Conservation (phyloP, 2,113 vertebrate species). For the Eptesicus fuscus region DNA sequence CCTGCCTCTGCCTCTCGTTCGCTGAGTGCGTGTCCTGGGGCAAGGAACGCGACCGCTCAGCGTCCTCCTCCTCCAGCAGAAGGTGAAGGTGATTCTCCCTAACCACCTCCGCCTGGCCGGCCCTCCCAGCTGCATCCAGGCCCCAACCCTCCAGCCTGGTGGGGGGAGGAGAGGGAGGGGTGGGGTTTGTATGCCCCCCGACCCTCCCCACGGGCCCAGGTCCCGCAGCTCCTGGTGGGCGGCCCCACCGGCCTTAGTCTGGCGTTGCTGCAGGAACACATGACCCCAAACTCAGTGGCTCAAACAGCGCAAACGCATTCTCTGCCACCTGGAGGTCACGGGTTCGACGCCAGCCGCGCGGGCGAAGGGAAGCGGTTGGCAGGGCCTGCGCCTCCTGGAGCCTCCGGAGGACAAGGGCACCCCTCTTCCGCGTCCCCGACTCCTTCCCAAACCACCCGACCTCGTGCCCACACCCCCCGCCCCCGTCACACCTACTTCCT, state of each 20-base stretch:
- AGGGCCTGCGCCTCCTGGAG: neutral
- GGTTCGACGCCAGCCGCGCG: accelerated
- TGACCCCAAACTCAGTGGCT: neutral
- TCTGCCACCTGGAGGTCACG: neutral
- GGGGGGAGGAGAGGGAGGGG: neutral
- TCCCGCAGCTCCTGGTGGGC: too few species aligned
- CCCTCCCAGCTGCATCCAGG: accelerated
- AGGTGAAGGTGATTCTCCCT: accelerated
- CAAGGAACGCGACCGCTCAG: neutral
- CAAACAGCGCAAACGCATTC: too few species aligned
- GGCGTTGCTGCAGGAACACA: neutral
- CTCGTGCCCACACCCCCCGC: neutral
- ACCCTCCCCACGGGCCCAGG: neutral
- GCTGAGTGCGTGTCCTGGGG: neutral
- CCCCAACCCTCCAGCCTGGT: neutral
- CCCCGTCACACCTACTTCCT: neutral
- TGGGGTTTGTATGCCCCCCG: neutral
- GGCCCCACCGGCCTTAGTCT: too few species aligned
- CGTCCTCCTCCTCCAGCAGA: neutral
- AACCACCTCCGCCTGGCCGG: neutral
- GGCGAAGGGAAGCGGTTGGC: neutral
- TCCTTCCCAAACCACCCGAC: neutral
- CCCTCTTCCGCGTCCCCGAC: accelerated
- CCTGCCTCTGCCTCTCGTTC: neutral
- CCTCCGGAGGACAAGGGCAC: neutral